A percentile compares a stretch with the other conserved stretches of the same genome.
phyloP scores from a whole-genome alignment of 2,113 vertebrate genomes.

The Tinamus guttatus region DNA sequence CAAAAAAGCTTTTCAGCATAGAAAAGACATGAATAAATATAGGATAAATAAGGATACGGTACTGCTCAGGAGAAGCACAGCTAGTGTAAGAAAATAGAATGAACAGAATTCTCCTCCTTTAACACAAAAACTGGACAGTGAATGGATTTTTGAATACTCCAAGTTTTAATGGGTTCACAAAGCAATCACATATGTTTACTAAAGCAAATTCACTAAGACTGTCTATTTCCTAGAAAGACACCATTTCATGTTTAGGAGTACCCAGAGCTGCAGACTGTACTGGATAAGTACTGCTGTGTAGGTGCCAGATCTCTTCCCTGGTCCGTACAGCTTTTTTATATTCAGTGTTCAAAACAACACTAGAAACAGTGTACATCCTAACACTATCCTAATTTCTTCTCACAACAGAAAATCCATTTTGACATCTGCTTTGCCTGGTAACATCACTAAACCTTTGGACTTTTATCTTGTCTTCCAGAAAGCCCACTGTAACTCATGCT shows the following conservation, averaged over 20 bases:
- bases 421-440: not conserved
- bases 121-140: not conserved
- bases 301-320: not conserved
- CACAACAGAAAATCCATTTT: not conserved
- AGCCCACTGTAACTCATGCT: rapidly evolving
- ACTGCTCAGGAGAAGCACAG: not conserved
- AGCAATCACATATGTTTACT: not conserved
- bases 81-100: not conserved
- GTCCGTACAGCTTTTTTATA: not conserved
- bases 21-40: not conserved
- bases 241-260: not conserved
- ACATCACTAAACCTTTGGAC: not conserved
- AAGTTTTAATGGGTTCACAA: not conserved
- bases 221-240: not conserved
- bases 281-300: not conserved
- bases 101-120: not conserved
- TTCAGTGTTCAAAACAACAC: not conserved
- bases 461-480: not conserved
- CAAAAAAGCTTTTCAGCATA: not conserved
- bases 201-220: not conserved
- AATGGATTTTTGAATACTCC: not conserved
- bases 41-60: not conserved
- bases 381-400: not conserved
- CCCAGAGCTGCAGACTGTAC: not conserved
- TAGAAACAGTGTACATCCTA: not conserved